Evolutionary conservation across 1,140 invertebrate genomes (phyloP).

Genomic region (Solenopsis fugax): DNA sequence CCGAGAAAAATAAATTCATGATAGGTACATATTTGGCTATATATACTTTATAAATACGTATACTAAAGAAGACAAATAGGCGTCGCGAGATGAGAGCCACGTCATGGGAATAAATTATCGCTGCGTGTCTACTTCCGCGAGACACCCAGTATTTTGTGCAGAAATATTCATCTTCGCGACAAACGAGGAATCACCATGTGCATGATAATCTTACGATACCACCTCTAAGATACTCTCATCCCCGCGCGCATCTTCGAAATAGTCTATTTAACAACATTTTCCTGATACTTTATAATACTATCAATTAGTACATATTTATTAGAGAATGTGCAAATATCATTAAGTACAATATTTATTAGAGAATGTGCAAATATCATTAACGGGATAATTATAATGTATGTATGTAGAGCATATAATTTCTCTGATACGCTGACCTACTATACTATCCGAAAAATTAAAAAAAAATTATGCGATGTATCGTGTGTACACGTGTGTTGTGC

Average conservation of each 20-base stretch:
- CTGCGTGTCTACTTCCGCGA: neutral
- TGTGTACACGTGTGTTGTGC: neutral
- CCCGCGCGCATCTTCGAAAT: neutral
- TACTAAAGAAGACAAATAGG: neutral
- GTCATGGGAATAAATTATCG: constrained; percentile 15
- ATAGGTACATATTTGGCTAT: neutral
- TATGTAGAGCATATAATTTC: constrained; percentile 15
- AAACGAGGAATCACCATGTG: neutral
- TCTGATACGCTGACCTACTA: constrained; percentile 26
- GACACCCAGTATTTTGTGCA: neutral
- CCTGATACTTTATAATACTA: too few species aligned
- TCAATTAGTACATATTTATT: too few species aligned
- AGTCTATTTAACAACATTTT: neutral
- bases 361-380: neutral
- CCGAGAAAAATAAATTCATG: neutral
- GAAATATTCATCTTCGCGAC: constrained; percentile 55
- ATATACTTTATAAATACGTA: neutral
- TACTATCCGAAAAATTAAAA: neutral
- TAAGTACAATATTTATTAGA: neutral
- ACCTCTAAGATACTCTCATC: constrained; percentile 11
- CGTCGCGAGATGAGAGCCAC: neutral
- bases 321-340: neutral
- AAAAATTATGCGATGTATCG: neutral
- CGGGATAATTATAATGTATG: constrained; percentile 1
- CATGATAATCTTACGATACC: neutral